Conservation (phyloP, 2,888 invertebrate species). For the Dasypogon diadema region DNA sequence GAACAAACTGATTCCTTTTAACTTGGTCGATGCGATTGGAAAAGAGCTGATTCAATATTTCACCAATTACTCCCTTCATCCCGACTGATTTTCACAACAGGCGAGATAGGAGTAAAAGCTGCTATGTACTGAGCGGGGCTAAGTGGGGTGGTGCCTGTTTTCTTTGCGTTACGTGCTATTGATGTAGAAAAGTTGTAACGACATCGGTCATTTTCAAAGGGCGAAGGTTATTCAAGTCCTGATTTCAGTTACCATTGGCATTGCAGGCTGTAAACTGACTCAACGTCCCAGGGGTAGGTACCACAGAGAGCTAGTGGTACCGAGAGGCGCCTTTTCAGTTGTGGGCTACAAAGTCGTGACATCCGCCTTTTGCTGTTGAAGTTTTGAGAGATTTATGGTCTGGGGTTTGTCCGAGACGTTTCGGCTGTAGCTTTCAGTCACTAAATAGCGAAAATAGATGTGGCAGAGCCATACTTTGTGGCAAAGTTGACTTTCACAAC, state of each 20-base stretch:
- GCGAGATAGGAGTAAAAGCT: too few relatives aligned
- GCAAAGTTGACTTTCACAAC: conserved; percentile 13
- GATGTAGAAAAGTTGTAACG: conserved; percentile 20
- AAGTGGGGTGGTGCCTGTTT: background rate
- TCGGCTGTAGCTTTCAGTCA: conserved; percentile 20
- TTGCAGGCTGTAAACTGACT: background rate
- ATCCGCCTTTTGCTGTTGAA: conserved; percentile 46
- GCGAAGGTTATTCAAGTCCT: background rate
- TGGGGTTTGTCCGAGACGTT: conserved; percentile 38
- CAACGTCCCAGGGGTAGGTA: background rate
- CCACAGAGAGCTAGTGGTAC: background rate
- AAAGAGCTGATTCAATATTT: conserved; percentile 25
- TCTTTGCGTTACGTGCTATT: background rate
- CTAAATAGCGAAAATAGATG: conserved; percentile 35
- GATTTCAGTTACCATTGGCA: background rate
- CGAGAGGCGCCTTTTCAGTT: conserved; percentile 1
- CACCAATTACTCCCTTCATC: conserved; percentile 15
- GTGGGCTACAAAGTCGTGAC: conserved; percentile 33
- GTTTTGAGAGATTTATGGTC: conserved; percentile 42
- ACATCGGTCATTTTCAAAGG: background rate
- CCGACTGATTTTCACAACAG: too few relatives aligned
- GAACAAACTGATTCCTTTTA: background rate
- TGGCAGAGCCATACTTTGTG: conserved; percentile 36
- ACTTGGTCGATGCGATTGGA: conserved; percentile 4
- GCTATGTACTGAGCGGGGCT: too few relatives aligned